A percentile compares a stretch with the other conserved stretches of the same genome.
Conservation (phyloP, 2,888 invertebrate genomes). For the Deilephila porcellus region DNA sequence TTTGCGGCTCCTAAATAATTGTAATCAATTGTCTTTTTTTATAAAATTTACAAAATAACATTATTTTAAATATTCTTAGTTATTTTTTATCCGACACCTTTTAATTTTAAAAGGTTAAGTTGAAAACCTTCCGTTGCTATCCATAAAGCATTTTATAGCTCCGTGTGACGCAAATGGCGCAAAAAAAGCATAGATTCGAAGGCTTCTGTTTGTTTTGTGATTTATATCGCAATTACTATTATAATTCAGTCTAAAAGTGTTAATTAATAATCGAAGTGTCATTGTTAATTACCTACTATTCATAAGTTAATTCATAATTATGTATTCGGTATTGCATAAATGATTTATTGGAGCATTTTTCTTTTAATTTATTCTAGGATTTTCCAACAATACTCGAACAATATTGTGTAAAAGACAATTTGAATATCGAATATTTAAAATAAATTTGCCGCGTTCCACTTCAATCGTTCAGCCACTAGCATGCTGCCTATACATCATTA, state of each 20-base stretch:
- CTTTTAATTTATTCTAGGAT: no score
- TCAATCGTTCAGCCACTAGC: no score
- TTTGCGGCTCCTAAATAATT: no score
- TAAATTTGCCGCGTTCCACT: no score
- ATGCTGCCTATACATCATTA: no score
- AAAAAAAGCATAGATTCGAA: constrained; percentile 33
- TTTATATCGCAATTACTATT: neutral
- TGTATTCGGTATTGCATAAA: neutral
- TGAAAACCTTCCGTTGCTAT: neutral
- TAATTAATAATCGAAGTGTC: neutral
- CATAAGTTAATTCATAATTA: neutral
- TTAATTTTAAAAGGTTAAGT: neutral
- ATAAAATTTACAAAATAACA: no score
- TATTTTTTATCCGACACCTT: neutral
- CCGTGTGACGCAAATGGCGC: constrained; percentile 33
- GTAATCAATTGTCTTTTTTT: no score
- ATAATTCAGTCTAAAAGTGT: neutral
- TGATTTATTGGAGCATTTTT: neutral
- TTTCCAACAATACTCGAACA: no score
- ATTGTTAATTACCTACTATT: neutral
- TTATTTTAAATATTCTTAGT: no score
- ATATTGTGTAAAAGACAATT: no score
- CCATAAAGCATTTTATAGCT: constrained; percentile 5
- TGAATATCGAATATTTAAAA: no score
- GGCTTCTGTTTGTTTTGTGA: constrained; percentile 18